A percentile compares a stretch with the other conserved stretches of the same genome.
Evolutionary conservation across 2,113 vertebrate genomes (phyloP).

Genomic region (Saccopteryx bilineata): DNA sequence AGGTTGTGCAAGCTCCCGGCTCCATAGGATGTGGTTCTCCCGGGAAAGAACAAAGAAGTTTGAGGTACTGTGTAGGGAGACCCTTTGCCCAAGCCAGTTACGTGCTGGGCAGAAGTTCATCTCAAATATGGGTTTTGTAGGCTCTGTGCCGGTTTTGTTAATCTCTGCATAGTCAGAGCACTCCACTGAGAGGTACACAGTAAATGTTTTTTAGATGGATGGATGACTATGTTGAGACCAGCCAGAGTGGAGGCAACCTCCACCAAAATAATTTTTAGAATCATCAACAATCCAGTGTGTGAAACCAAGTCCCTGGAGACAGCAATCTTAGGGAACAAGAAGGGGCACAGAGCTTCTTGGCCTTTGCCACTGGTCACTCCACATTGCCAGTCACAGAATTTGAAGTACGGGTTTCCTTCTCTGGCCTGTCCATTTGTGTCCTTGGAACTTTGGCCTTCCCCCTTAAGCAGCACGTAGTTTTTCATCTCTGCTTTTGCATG

Average conservation of each 20-base stretch:
- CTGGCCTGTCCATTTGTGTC: background rate
- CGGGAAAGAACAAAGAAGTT: constrained; percentile 16
- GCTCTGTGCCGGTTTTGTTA: background rate
- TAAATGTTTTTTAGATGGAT: background rate
- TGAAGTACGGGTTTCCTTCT: background rate
- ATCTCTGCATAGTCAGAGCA: background rate
- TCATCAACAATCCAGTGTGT: background rate
- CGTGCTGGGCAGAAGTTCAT: background rate
- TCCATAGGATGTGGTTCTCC: constrained; percentile 49
- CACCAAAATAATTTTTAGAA: background rate
- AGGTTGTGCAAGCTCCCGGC: background rate
- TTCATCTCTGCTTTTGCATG: background rate
- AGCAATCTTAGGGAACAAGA: background rate
- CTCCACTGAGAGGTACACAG: background rate
- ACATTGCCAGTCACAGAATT: background rate
- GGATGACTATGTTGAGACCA: background rate
- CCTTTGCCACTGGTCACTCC: background rate
- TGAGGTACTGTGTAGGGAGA: background rate
- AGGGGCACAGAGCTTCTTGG: background rate
- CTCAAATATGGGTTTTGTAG: background rate
- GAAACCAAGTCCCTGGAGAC: background rate
- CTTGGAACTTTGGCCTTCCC: background rate
- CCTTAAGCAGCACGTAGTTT: fast-evolving
- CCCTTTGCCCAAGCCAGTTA: background rate
- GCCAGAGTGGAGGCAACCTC: background rate